Evolutionary conservation across 2,797 vertebrate genomes (phyloP), one percentile per base, ranked within the genome.

Genomic region (Streptopelia turtur): DNA sequence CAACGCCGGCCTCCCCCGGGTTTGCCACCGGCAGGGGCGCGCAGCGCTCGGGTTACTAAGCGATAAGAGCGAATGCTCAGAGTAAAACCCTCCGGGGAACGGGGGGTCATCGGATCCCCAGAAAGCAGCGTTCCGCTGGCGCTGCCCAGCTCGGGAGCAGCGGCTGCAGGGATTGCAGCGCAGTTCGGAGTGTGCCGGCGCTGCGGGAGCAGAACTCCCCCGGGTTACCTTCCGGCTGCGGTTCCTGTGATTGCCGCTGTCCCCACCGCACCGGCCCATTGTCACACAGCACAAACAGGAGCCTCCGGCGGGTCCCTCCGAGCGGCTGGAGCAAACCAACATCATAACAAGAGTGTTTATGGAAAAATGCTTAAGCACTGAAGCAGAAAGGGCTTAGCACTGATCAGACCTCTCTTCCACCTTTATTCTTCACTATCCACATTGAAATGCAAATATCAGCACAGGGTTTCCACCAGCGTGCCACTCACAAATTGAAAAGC

Each of bases 401-500:
- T 98, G 99, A 99, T 99, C 99, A 99, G 99, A 99, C 99, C 99
- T 99, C 98, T 98, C 98, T 98, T 97, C 99, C 99, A 99, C 99
- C 99, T 99, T 99, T 99, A 99, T 99, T 99, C 99, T 99, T 98
- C 98, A 97, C 98, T 98, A 98, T 99, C 99, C 99, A 99, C 99
- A 99, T 99, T 99, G 99, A 99, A 99, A 99, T 99, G 99, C 99
- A 99, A 99, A 99, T 99, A 99, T 98, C 98, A 97, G 99, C 97
- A 97, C 99, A 98, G 99, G 99, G 99, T 99, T 99, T 99, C 99
- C 99, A 99, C 99, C 98, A 98, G 98, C 96, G 98, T 99, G 99
- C 99, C 99, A 99, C 99, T 99, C 99, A 99, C 99, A 99, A 99
- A 99, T 99, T 99, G 99, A 99, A 99, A 99, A 99, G 99, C 99